Conservation (phyloP, 2,797 vertebrate genomes). For the Pteronotus mesoamericanus region DNA sequence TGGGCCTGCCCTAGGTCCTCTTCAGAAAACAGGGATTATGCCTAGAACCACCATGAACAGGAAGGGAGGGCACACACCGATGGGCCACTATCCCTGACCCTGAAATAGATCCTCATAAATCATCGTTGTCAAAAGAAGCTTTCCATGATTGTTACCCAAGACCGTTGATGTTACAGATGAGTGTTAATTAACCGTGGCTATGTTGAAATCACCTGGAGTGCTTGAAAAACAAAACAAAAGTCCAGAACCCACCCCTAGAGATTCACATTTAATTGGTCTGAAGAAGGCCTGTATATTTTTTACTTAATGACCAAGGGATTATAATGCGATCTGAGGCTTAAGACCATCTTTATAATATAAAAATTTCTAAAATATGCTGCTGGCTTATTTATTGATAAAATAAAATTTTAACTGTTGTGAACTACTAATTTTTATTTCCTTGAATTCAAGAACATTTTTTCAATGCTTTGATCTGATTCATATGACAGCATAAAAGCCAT, state of each 20-base stretch:
- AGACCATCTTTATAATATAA: not conserved
- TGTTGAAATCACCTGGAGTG: not conserved
- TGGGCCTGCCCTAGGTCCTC: not conserved
- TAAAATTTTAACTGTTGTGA: not conserved
- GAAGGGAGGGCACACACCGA: not conserved
- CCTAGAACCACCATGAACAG: not conserved
- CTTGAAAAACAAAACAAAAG: not conserved
- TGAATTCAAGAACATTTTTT: not conserved
- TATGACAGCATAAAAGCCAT: not conserved
- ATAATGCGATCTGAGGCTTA: not conserved
- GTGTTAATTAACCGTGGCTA: not conserved
- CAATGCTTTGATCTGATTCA: not conserved
- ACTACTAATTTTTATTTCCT: not conserved
- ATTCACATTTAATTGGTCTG: not conserved
- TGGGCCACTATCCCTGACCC: not conserved
- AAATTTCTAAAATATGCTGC: not conserved
- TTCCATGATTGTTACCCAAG: not conserved
- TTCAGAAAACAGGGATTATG: not conserved
- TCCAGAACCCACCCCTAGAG: not conserved
- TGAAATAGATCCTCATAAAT: not conserved
- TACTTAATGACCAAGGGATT: not conserved
- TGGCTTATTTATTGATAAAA: not conserved
- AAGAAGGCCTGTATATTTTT: not conserved
- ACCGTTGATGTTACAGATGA: not conserved
- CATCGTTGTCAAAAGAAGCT: not conserved